phyloP scores from a whole-genome alignment of 2,888 invertebrate genomes.

The Altica lythri region DNA sequence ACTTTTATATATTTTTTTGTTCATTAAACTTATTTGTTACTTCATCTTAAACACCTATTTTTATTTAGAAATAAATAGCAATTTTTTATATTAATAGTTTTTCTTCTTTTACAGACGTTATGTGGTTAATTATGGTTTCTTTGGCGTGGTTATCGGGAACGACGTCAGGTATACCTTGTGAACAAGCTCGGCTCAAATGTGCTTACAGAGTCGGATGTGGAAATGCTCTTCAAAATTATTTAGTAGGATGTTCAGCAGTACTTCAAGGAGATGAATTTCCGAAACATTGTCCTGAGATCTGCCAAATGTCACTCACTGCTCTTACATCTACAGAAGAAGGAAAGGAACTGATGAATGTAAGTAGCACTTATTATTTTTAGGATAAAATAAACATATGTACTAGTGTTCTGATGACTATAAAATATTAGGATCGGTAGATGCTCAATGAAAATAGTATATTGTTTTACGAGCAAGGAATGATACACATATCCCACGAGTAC shows the following conservation, averaged over 20 bases:
- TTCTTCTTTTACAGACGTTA: slow-evolving; percentile 47
- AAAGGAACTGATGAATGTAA: slow-evolving; percentile 75
- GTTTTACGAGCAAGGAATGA: no score
- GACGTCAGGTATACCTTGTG: slow-evolving; percentile 58
- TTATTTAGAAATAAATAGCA: not conserved
- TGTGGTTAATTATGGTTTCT: slow-evolving; percentile 56
- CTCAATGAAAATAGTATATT: no score
- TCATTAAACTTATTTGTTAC: no score
- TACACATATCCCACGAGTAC: no score
- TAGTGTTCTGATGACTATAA: no score
- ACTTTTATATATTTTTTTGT: no score
- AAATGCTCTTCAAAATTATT: slow-evolving; percentile 75
- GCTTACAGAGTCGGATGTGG: slow-evolving; percentile 78
- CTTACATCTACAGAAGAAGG: slow-evolving; percentile 80
- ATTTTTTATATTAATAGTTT: not conserved
- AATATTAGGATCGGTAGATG: no score
- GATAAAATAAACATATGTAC: no score
- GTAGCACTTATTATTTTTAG: no score
- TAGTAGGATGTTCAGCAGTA: slow-evolving; percentile 72
- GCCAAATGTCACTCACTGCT: slow-evolving; percentile 78
- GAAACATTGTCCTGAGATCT: slow-evolving; percentile 69
- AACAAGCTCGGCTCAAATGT: slow-evolving; percentile 73
- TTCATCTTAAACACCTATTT: no score
- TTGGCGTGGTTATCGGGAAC: slow-evolving; percentile 51
- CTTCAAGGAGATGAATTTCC: slow-evolving; percentile 61